Percentiles rank a stretch among this genome's conserved stretches.
phyloP scores from a whole-genome alignment of 2,797 vertebrate genomes.

The Microtus obscurus region DNA sequence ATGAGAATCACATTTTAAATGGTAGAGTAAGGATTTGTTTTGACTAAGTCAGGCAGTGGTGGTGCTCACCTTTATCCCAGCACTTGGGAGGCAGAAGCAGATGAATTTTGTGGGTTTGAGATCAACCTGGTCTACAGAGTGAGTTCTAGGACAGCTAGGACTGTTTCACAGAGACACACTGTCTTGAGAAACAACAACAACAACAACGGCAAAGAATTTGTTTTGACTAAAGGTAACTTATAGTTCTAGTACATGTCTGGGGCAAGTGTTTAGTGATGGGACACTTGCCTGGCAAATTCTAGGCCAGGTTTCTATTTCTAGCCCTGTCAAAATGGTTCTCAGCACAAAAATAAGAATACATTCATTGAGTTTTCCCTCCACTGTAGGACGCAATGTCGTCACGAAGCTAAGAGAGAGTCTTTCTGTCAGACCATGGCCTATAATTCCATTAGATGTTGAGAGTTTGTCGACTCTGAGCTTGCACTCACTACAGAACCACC shows the following conservation, averaged over 20 bases:
- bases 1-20: constrained; percentile 41
- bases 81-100: too few relatives aligned
- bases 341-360: constrained; percentile 49
- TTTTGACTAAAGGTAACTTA: constrained; percentile 58
- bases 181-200: too few relatives aligned
- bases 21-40: constrained; percentile 56
- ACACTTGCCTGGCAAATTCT: not conserved
- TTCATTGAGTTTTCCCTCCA: not conserved
- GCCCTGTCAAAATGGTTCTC: not conserved
- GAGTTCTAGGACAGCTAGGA: too few relatives aligned
- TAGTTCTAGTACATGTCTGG: not conserved
- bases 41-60: not conserved
- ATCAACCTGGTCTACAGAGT: too few relatives aligned
- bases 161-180: too few relatives aligned
- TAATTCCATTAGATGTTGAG: constrained; percentile 55
- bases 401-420: constrained; percentile 43
- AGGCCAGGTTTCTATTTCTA: not conserved
- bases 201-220: constrained; percentile 15
- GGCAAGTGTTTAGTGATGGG: not conserved
- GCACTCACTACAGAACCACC: constrained; percentile 5
- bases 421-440: constrained; percentile 61
- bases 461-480: constrained; percentile 56
- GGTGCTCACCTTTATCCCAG: too few relatives aligned
- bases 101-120: too few relatives aligned
- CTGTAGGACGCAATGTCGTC: constrained; percentile 57